Evolutionary conservation across 2,797 vertebrate genomes (phyloP), one percentile per base, ranked within the genome.

Genomic region (Merluccius polli): DNA sequence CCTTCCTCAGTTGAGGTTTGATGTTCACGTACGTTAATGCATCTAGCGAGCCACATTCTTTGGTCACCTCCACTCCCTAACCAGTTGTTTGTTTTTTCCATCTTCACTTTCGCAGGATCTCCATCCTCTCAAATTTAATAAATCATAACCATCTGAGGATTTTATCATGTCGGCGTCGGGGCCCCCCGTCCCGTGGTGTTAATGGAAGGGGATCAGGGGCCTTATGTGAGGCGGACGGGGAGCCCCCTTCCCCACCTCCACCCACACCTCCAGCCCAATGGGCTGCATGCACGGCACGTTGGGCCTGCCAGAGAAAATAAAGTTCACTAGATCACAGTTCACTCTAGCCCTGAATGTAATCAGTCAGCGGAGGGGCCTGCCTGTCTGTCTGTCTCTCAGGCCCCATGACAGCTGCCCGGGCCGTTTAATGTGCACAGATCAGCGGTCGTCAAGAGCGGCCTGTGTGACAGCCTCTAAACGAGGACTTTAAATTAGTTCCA

Each of bases 311-410:
- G 81, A 82, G 83, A 92, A 92, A 93, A 93, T 93, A 93, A 93
- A 93, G 93, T 94, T 93, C 91, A 92, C 90, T 88, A 83, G 93
- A 93, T 92, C 92, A 90, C 91, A 91, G 92, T 93, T 92, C 91
- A 89, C 85, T 85, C 87, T 32, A 84, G 87, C 86, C 86, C 85
- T 80, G 86, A 88, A 84, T 92, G 89, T 90, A 93, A 93, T 93
- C 91, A 93, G 89, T 93, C 91, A 92, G 89, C 79, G 89, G 90
- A 84, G 86, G 83, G 78, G 76, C 77, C 76, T 80, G 79, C 86
- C 89, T 89, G 91, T 91, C 90, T 91, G 89, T 93, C 91, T 90
- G 82, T 65, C 59, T 65, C n/a, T 27, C 59, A 27, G 59, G 59
- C 59, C 72, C 70, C 67, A 84, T 89, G 91, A 91, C 89, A 92